Evolutionary conservation across 2,113 vertebrate species (phyloP).

Genomic region (Paraplagusia blochii): DNA sequence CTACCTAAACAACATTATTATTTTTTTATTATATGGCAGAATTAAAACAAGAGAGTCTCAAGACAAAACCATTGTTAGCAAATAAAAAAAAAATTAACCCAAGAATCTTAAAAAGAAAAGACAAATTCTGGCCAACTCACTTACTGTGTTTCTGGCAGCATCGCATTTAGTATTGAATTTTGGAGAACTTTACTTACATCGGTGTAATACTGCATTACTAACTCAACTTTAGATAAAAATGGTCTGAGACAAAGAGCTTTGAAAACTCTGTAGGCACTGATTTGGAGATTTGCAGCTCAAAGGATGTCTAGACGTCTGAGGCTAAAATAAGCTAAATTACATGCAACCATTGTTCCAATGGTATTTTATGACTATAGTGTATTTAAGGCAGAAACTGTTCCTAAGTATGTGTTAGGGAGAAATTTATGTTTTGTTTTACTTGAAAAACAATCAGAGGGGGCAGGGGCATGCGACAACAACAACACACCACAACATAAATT

Average conservation of each 20-base stretch:
- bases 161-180: too few species aligned
- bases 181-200: too few species aligned
- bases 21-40: too few species aligned
- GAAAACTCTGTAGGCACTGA: constrained; percentile 6
- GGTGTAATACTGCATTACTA: too few species aligned
- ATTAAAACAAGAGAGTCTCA: too few species aligned
- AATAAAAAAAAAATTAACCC: too few species aligned
- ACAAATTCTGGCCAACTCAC: too few species aligned
- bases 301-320: constrained; percentile 30
- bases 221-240: constrained; percentile 1
- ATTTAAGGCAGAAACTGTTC: constrained; percentile 10
- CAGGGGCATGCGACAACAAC: neutral
- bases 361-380: constrained; percentile 8
- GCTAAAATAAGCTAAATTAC: constrained; percentile 6
- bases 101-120: too few species aligned
- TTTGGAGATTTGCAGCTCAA: constrained; percentile 19
- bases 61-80: too few species aligned
- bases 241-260: constrained; percentile 11
- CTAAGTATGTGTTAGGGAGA: constrained; percentile 9
- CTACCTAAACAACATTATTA: too few species aligned
- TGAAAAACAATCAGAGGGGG: neutral
- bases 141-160: too few species aligned
- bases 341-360: constrained; percentile 4
- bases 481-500: neutral
- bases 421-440: neutral